Conservation (phyloP, 92 coral and sea anemone species). For the Actinostola sp. region DNA sequence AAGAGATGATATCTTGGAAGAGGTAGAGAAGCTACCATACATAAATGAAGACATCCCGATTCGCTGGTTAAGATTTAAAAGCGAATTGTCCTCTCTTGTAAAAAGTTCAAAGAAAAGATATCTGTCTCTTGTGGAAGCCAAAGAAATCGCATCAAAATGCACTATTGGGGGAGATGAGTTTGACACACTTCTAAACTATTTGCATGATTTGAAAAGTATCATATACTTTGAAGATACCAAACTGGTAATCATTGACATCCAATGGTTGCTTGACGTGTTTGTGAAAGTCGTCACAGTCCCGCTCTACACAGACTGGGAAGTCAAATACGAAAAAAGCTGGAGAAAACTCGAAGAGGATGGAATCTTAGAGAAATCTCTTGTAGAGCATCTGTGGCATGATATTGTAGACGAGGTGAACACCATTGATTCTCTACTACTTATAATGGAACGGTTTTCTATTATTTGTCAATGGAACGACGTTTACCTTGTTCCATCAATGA, state of each 20-base stretch:
- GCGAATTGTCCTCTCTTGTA: neutral
- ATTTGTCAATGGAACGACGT: too few relatives aligned
- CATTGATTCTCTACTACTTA: too few relatives aligned
- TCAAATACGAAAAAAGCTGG: constrained; percentile 21
- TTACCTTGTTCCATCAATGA: too few relatives aligned
- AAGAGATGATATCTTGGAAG: constrained; percentile 19
- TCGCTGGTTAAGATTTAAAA: constrained; percentile 41
- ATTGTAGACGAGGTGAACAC: constrained; percentile 23
- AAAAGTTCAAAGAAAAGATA: constrained; percentile 8
- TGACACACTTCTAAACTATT: constrained; percentile 34
- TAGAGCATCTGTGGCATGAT: constrained; percentile 28
- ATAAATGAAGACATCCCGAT: constrained; percentile 12
- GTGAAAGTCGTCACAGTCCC: constrained; percentile 59
- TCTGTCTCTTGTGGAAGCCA: constrained; percentile 18
- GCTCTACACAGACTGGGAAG: neutral
- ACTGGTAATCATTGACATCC: constrained; percentile 49
- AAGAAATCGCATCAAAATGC: constrained; percentile 12
- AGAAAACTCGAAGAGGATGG: constrained; percentile 41
- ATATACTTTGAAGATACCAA: constrained; percentile 51
- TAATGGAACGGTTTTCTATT: too few relatives aligned
- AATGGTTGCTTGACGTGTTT: constrained; percentile 64
- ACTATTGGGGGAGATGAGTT: constrained; percentile 18
- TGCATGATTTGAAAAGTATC: constrained; percentile 55
- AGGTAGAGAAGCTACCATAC: constrained; percentile 21
- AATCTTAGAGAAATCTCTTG: constrained; percentile 10